These are phyloP conservation scores for Podilymbus podiceps DNA, from an alignment of 2,113 vertebrate genomes.

Conservation along the genomic window DNA sequence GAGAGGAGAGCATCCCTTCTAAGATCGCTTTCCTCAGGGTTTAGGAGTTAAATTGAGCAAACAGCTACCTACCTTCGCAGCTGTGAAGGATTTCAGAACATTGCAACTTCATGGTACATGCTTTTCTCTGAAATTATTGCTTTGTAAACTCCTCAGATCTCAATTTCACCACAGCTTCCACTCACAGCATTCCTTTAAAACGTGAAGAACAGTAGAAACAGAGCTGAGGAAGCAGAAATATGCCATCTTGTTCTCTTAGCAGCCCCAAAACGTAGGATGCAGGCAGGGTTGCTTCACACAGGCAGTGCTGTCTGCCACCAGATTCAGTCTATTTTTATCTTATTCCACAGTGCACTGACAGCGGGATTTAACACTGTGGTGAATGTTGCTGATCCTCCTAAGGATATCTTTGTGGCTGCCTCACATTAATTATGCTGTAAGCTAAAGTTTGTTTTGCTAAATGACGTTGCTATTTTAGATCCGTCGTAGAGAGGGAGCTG, in stretches of 20 bases:
- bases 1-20: background rate
- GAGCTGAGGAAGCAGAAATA: background rate
- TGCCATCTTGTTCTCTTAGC: background rate
- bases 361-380: background rate
- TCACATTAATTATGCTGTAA: background rate
- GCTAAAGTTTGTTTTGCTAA: background rate
- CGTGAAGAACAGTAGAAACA: background rate
- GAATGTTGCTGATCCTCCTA: background rate
- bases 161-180: background rate
- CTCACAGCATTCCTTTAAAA: background rate
- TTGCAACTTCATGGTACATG: background rate
- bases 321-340: background rate
- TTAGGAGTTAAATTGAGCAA: background rate
- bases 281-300: background rate
- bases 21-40: background rate
- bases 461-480: background rate
- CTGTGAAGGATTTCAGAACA: background rate
- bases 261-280: background rate
- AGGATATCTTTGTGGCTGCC: background rate
- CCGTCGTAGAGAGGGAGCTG: rapidly evolving
- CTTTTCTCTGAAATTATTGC: background rate
- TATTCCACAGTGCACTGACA: background rate
- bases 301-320: background rate
- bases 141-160: background rate
- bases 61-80: background rate